A percentile compares a stretch with the other conserved stretches of the same genome.
Conservation (phyloP, 2,113 vertebrate species). For the chimpanzee (Pan troglodytes) region NHGRI_mPanTro3-v2.1_pri NC_072398.2:29328501-29329000, state of each 20-base stretch:
- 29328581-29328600: slow-evolving; percentile 57
- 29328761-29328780: slow-evolving; percentile 50
- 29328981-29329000: not conserved
- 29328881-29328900: not conserved
- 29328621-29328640: slow-evolving; percentile 25
- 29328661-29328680: slow-evolving; percentile 61
- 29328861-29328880: not conserved
- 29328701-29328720: slow-evolving; percentile 59
- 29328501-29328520: slow-evolving; percentile 56
- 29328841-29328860: not conserved
- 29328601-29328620: slow-evolving; percentile 43
- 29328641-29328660: slow-evolving; percentile 63
- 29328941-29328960: not conserved
- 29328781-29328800: not conserved
- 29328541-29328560: slow-evolving; percentile 36
- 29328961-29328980: too few relatives aligned
- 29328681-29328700: slow-evolving; percentile 66
- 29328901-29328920: not conserved
- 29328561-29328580: not conserved
- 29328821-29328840: not conserved
- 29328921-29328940: not conserved
- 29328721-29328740: slow-evolving; percentile 64
- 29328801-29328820: not conserved
- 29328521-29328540: not conserved
- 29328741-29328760: slow-evolving; percentile 49